Percentiles rank a stretch among this genome's conserved stretches.
Evolutionary conservation across 2,113 vertebrate species (phyloP).

Genomic region (human): DNA sequence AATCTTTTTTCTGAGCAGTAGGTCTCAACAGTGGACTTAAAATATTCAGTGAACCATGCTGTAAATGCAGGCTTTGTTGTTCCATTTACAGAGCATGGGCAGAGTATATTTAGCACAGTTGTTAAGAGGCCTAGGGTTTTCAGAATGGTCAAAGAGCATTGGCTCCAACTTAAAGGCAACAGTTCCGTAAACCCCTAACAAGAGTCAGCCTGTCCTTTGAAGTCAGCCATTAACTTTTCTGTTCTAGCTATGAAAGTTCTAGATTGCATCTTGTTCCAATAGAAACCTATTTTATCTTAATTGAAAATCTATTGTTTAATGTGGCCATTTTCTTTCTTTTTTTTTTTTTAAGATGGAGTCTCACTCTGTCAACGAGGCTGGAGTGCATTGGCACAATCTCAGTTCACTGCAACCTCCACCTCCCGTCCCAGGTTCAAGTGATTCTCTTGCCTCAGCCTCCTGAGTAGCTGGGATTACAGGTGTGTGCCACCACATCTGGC

Average conservation of each 20-base stretch:
- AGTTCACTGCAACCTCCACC: too few relatives aligned
- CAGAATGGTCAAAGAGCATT: neutral
- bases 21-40: neutral
- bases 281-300: neutral
- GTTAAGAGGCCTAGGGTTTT: neutral
- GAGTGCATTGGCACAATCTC: too few relatives aligned
- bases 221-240: neutral
- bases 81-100: neutral
- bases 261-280: neutral
- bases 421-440: too few relatives aligned
- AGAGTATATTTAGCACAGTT: neutral
- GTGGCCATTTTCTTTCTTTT: too few relatives aligned
- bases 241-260: neutral
- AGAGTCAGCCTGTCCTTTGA: neutral
- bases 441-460: too few relatives aligned
- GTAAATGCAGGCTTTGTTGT: neutral
- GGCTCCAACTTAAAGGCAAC: neutral
- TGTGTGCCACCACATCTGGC: too few relatives aligned
- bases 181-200: neutral
- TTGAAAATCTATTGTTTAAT: neutral
- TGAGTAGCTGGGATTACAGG: too few relatives aligned
- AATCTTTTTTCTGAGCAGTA: neutral
- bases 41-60: neutral
- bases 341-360: too few relatives aligned
- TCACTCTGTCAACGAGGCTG: too few relatives aligned